Evolutionary conservation across 2,888 invertebrate genomes (phyloP).

Genomic region (Apamea monoglypha): DNA sequence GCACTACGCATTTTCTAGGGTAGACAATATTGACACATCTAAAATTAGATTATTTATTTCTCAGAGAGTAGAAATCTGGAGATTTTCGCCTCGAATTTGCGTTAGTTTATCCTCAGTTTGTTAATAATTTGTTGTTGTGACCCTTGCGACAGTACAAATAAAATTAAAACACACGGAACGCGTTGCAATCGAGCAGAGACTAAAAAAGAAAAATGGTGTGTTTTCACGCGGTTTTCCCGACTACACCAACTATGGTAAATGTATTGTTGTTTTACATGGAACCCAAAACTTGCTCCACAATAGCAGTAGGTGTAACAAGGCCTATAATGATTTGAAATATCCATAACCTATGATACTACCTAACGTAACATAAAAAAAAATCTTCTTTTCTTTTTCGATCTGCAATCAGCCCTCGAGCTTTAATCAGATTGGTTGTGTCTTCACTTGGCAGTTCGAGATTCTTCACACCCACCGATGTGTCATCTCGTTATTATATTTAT

Average conservation of each 20-base stretch:
- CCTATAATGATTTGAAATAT: no score
- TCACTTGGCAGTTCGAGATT: no score
- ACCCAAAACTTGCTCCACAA: neutral
- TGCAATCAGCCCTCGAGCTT: no score
- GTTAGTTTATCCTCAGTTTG: no score
- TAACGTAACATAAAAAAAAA: no score
- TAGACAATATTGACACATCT: constrained; percentile 1
- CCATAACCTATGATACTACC: no score
- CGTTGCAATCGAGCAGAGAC: no score
- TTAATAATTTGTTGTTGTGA: neutral
- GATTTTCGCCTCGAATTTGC: neutral
- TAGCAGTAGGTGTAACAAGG: no score
- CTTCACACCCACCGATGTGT: no score
- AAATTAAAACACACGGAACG: neutral
- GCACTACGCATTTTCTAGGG: neutral
- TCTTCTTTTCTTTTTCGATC: no score
- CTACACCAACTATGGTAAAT: neutral
- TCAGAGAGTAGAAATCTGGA: neutral
- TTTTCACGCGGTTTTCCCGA: neutral
- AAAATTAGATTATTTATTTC: constrained; percentile 2
- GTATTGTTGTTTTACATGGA: neutral
- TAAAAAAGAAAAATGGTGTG: neutral
- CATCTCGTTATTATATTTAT: no score
- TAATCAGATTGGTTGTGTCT: no score
- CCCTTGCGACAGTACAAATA: neutral